Percentiles rank a stretch among this genome's conserved stretches.
Conservation (phyloP, 2,113 vertebrate genomes). For the Lathamus discolor region DNA sequence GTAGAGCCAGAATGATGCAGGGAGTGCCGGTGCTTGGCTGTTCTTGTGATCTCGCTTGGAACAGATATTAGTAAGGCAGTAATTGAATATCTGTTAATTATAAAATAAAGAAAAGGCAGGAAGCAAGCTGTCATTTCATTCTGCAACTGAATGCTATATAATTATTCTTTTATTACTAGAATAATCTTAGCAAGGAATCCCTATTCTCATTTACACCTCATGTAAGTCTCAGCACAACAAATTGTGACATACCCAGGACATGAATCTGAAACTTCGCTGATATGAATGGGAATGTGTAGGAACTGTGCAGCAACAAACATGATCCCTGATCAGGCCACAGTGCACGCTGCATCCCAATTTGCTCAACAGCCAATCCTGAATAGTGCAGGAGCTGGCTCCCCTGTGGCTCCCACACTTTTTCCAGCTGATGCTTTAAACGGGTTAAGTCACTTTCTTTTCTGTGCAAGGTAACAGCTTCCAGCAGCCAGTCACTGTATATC, state of each 20-base stretch:
- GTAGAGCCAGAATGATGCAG: neutral
- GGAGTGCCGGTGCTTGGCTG: neutral
- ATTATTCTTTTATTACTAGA: constrained; percentile 12
- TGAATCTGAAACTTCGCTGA: neutral
- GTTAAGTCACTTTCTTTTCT: neutral
- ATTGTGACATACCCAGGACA: neutral
- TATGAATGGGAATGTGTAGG: neutral
- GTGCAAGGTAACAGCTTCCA: neutral
- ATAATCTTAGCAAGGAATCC: neutral
- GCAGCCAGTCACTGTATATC: neutral
- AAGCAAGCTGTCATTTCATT: constrained; percentile 37
- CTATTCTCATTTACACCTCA: neutral
- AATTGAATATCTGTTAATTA: constrained; percentile 33
- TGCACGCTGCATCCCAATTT: accelerated
- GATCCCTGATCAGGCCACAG: accelerated
- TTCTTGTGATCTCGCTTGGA: neutral
- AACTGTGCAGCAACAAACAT: accelerated
- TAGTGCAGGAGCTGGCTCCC: accelerated
- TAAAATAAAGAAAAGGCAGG: neutral
- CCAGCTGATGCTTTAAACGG: neutral
- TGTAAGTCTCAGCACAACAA: neutral
- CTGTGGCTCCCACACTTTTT: accelerated
- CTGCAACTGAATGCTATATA: constrained; percentile 5
- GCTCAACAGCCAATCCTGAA: accelerated
- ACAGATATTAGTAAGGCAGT: neutral